These are phyloP conservation scores for Caenorhabditis sp. DNA, from an alignment of 2,888 invertebrate genomes.

Conservation along the genomic window DNA sequence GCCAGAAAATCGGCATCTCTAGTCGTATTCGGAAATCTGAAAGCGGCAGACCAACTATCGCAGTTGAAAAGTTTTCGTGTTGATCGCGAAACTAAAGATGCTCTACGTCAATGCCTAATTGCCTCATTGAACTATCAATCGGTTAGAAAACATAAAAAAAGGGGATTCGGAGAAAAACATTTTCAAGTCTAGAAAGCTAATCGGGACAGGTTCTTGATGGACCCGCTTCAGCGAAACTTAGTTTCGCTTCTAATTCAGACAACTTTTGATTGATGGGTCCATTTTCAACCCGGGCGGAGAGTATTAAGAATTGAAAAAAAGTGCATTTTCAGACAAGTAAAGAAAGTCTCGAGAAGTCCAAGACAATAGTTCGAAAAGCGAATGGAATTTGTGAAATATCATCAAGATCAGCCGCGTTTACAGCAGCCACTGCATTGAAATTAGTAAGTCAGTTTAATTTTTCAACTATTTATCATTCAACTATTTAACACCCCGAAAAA, in stretches of 20 bases:
- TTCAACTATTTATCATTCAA: no score
- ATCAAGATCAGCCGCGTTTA: conserved; percentile 41
- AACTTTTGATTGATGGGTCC: no score
- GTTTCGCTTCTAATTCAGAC: no score
- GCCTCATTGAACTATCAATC: conserved; percentile 25
- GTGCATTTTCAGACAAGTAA: conserved; percentile 16
- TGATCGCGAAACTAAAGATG: conserved; percentile 24
- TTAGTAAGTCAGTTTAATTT: conserved; percentile 16
- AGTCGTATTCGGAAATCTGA: conserved; percentile 20
- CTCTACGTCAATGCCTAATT: conserved; percentile 26
- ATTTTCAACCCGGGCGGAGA: no score
- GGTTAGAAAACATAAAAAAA: background rate
- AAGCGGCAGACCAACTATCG: conserved; percentile 9
- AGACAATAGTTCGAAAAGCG: conserved; percentile 24
- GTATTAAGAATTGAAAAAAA: no score
- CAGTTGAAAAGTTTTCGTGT: conserved; percentile 11
- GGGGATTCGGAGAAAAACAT: no score
- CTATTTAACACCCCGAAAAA: no score
- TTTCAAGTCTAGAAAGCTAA: no score
- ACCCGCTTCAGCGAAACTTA: no score
- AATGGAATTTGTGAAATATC: conserved; percentile 27
- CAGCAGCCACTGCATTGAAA: conserved; percentile 38
- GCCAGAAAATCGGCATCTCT: conserved; percentile 13
- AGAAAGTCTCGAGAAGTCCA: conserved; percentile 27
- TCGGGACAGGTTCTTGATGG: no score